Percentiles rank a stretch among this genome's conserved stretches.
phyloP scores from a whole-genome alignment of 2,888 invertebrate species.

The Ectobius pallidus region DNA sequence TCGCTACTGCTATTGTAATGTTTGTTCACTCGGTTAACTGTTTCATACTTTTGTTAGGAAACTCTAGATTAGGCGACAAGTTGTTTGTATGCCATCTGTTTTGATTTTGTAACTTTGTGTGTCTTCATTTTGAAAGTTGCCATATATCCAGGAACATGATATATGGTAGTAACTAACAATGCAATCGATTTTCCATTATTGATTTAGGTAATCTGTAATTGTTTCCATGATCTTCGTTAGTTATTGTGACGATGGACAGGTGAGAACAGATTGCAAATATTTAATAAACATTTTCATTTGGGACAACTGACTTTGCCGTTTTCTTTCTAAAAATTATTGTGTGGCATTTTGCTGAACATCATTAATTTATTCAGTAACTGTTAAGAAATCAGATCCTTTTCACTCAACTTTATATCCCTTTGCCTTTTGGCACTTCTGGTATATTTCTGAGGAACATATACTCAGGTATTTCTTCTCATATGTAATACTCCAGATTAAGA shows the following conservation, averaged over 20 bases:
- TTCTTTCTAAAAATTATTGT: too few relatives aligned
- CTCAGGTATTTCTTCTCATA: too few relatives aligned
- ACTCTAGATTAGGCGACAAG: not conserved
- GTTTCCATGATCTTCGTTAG: not conserved
- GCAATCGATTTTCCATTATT: not conserved
- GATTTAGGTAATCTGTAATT: not conserved
- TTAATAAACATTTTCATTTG: conserved; percentile 5
- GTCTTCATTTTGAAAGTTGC: not conserved
- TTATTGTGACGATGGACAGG: not conserved
- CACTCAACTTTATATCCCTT: too few relatives aligned
- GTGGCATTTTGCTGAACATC: too few relatives aligned
- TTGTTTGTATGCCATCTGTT: not conserved
- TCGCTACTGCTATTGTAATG: not conserved
- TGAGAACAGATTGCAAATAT: not conserved
- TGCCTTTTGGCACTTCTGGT: too few relatives aligned
- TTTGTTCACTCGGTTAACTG: too few relatives aligned
- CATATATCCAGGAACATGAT: not conserved
- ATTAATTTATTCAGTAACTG: too few relatives aligned
- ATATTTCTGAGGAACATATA: too few relatives aligned
- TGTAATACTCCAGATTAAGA: too few relatives aligned
- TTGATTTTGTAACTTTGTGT: not conserved
- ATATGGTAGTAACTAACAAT: not conserved
- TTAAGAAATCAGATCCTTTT: too few relatives aligned
- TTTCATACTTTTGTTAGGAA: not conserved
- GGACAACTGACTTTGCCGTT: too few relatives aligned